These are phyloP conservation scores for Psilanteris sp. DNA, from an alignment of 1,140 invertebrate genomes.

Conservation along the genomic window DNA sequence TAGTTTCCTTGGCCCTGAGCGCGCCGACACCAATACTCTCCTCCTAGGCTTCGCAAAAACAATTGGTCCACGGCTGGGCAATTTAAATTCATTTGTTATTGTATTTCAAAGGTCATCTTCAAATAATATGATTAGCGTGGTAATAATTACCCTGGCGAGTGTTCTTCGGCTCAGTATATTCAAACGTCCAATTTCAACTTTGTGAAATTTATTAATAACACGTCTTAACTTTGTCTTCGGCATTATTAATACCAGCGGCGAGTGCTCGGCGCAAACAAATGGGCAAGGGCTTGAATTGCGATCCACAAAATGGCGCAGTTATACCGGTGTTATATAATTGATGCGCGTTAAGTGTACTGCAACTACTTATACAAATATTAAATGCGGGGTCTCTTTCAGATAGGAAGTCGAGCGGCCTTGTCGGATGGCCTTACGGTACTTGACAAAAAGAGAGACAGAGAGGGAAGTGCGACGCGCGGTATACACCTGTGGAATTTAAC, in stretches of 20 bases:
- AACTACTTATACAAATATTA: constrained; percentile 23
- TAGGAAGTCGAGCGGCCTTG: constrained; percentile 56
- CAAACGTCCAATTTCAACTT: no score
- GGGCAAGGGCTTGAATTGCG: background rate
- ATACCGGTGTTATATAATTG: constrained; percentile 14
- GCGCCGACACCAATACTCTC: constrained; percentile 18
- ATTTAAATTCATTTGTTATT: constrained; percentile 11
- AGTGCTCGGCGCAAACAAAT: background rate
- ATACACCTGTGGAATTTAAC: constrained; percentile 50
- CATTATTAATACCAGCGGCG: background rate
- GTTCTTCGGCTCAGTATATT: background rate
- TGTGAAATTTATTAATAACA: no score
- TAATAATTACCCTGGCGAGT: background rate
- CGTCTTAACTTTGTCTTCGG: no score
- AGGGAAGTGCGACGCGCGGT: constrained; percentile 3
- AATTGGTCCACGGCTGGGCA: constrained; percentile 1
- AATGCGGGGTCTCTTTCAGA: constrained; percentile 20
- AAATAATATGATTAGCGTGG: background rate
- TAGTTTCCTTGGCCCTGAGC: constrained; percentile 59
- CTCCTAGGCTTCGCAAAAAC: constrained; percentile 23
- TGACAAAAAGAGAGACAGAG: constrained; percentile 41
- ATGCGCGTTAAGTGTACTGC: background rate
- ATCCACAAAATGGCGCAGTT: constrained; percentile 1
- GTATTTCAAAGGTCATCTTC: background rate
- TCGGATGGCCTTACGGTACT: constrained; percentile 56